These are phyloP conservation scores for Lagopus muta DNA, from an alignment of 2,113 vertebrate genomes.

Conservation along the genomic window DNA sequence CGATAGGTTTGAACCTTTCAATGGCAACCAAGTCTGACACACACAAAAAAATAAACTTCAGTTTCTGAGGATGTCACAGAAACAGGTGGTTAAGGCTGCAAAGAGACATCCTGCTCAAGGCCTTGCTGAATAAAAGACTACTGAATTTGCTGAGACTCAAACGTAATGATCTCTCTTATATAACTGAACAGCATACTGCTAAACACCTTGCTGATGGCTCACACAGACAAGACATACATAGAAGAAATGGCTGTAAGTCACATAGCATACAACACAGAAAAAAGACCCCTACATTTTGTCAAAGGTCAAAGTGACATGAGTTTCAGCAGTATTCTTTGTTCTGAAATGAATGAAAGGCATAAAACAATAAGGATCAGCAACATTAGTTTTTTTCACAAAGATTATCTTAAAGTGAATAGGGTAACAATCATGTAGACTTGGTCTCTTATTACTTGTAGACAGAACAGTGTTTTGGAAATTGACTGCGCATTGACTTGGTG, in stretches of 20 bases:
- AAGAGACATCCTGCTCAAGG: not conserved
- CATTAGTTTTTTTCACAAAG: not conserved
- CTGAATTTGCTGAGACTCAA: not conserved
- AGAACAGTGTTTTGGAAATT: not conserved
- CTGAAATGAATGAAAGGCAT: not conserved
- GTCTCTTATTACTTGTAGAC: not conserved
- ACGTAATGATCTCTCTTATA: constrained; percentile 9
- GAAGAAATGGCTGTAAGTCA: not conserved
- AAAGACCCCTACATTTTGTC: not conserved
- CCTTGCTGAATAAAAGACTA: not conserved
- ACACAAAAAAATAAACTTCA: not conserved
- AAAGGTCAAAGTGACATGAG: not conserved
- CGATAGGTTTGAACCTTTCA: not conserved
- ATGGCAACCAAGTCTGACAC: constrained; percentile 22
- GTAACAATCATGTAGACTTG: not conserved
- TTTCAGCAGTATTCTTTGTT: not conserved
- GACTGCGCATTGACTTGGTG: not conserved
- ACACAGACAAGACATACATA: not conserved
- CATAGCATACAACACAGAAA: not conserved
- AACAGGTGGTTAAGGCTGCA: constrained; percentile 10
- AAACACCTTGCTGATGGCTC: not conserved
- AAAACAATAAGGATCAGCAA: not conserved
- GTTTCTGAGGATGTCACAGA: not conserved
- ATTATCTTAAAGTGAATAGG: not conserved
- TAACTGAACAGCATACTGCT: constrained; percentile 1